Percentiles rank a stretch among this genome's conserved stretches.
Evolutionary conservation across 92 coral and sea anemone species (phyloP).

Genomic region (Porites evermanni): DNA sequence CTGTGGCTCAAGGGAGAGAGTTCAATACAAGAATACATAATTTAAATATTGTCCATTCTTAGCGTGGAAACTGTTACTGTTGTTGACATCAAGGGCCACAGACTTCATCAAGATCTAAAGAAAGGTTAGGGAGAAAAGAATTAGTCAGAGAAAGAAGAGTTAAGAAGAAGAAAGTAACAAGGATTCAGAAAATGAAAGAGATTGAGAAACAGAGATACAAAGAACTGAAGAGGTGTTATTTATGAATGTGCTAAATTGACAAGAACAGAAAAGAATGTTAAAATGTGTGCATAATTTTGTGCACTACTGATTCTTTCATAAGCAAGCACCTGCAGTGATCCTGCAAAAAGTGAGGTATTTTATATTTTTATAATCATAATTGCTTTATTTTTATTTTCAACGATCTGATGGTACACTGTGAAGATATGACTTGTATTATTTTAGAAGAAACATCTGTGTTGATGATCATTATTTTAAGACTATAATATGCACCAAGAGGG

Average conservation of each 20-base stretch:
- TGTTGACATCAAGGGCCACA: slow-evolving; percentile 44
- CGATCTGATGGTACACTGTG: too few species aligned
- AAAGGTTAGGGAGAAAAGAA: slow-evolving; percentile 41
- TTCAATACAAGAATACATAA: slow-evolving; percentile 12
- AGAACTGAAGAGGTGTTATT: neutral
- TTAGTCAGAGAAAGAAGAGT: slow-evolving; percentile 23
- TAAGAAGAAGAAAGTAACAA: neutral
- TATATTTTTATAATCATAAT: too few species aligned
- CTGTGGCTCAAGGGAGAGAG: neutral
- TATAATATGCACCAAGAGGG: too few species aligned
- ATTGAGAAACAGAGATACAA: neutral
- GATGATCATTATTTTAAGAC: too few species aligned
- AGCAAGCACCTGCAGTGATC: too few species aligned
- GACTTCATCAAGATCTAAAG: slow-evolving; percentile 48
- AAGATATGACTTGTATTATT: too few species aligned
- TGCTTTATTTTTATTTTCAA: too few species aligned
- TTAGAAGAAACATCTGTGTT: too few species aligned
- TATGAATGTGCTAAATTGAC: neutral
- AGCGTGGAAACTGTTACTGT: slow-evolving; percentile 37
- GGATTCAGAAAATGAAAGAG: neutral
- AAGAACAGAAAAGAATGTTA: neutral
- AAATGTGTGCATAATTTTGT: slow-evolving; percentile 10
- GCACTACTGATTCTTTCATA: neutral
- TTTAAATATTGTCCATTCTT: slow-evolving; percentile 31
- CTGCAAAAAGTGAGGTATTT: too few species aligned